Conservation (phyloP, 1,140 invertebrate genomes). For the Solenopsis fugax region DNA sequence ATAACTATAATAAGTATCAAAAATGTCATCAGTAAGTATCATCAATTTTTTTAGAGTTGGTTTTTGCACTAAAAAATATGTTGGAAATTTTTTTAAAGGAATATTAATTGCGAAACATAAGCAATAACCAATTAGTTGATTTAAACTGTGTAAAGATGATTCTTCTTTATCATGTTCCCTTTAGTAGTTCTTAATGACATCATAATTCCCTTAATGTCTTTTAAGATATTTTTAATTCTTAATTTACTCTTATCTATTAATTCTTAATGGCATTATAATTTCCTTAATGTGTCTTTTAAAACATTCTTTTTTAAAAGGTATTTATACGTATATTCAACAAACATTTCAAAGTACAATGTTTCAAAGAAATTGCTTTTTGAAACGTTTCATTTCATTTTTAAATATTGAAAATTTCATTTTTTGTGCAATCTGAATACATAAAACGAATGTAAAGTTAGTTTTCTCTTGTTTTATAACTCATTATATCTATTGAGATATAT, state of each 20-base stretch:
- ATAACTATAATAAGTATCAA: neutral
- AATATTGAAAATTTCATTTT: neutral
- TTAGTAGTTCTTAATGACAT: neutral
- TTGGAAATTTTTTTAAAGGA: neutral
- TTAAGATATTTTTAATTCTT: too few relatives aligned
- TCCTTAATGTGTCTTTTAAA: neutral
- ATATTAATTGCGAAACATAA: neutral
- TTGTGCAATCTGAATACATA: neutral
- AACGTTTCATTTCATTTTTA: neutral
- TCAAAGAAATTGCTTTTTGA: neutral
- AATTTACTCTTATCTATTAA: too few relatives aligned
- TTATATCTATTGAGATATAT: neutral
- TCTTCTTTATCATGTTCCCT: neutral
- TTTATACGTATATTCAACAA: neutral
- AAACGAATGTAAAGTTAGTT: neutral
- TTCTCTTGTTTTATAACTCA: neutral
- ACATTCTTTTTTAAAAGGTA: neutral
- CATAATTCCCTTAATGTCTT: neutral
- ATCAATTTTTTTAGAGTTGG: neutral
- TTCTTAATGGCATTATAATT: neutral
- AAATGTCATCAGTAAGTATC: too few relatives aligned
- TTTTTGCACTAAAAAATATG: neutral
- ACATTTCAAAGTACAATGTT: neutral
- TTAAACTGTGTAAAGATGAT: neutral
- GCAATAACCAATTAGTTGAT: too few relatives aligned